Conservation (phyloP, 2,797 vertebrate species). For the Spheniscus humboldti region DNA sequence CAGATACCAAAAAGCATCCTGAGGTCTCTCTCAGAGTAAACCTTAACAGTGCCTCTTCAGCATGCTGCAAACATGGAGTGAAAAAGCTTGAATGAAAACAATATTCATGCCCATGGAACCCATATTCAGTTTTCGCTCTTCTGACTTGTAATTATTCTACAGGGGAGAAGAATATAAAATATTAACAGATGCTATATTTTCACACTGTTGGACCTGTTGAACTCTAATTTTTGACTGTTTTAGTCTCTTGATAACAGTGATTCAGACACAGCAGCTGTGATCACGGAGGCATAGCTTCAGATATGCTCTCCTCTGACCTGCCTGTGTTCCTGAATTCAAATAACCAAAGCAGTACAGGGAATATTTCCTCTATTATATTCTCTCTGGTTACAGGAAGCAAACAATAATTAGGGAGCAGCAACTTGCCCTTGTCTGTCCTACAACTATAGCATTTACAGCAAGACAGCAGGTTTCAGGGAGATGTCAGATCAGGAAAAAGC, state of each 20-base stretch:
- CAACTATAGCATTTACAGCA: not conserved
- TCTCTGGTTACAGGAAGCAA: not conserved
- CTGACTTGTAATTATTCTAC: not conserved
- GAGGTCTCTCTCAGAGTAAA: not conserved
- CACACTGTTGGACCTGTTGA: not conserved
- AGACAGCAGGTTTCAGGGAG: not conserved
- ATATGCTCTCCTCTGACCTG: not conserved
- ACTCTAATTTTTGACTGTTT: not conserved
- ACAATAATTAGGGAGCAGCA: not conserved
- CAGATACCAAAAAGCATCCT: not conserved
- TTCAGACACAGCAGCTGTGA: not conserved
- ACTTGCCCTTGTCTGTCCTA: not conserved
- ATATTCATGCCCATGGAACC: not conserved
- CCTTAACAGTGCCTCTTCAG: not conserved
- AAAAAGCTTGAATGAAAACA: not conserved
- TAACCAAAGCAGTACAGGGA: not conserved
- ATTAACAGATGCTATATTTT: not conserved
- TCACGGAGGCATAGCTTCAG: not conserved
- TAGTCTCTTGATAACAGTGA: not conserved
- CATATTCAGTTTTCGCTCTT: not conserved
- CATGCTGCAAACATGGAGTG: not conserved
- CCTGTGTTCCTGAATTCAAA: not conserved
- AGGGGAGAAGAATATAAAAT: not conserved
- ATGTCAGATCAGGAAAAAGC: not conserved
- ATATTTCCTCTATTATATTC: not conserved